Evolutionary conservation across 2,113 vertebrate genomes (phyloP).

Genomic region (Cyprinodon brontotheroides): DNA sequence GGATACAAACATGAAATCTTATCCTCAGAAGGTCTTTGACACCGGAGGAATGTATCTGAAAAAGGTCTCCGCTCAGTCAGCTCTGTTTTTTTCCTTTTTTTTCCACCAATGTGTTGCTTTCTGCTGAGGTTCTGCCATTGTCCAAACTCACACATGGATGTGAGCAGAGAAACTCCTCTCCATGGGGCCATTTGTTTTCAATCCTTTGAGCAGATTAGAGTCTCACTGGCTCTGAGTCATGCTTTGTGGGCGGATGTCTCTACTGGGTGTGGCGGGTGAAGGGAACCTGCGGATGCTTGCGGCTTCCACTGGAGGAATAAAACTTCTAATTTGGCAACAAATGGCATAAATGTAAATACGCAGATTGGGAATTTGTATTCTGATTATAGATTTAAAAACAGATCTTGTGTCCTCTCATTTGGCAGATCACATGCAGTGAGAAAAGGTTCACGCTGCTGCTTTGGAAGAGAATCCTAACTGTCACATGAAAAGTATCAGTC

Average conservation of each 20-base stretch:
- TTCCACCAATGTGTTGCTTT: constrained; percentile 31
- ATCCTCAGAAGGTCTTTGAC: constrained; percentile 23
- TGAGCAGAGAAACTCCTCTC: constrained; percentile 51
- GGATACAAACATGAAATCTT: constrained; percentile 1
- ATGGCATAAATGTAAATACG: constrained; percentile 50
- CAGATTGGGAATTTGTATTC: constrained; percentile 35
- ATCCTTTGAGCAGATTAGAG: constrained; percentile 59
- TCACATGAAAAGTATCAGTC: constrained; percentile 22
- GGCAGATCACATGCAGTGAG: not conserved
- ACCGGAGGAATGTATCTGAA: constrained; percentile 15
- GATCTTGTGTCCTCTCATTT: not conserved
- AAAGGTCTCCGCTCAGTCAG: not conserved
- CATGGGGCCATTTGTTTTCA: constrained; percentile 67
- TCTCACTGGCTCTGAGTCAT: constrained; percentile 69
- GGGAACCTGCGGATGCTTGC: constrained; percentile 49
- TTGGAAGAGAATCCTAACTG: not conserved
- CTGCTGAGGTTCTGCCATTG: constrained; percentile 42
- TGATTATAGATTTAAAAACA: constrained; percentile 41
- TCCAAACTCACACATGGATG: constrained; percentile 51
- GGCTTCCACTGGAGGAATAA: constrained; percentile 45
- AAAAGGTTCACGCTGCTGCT: not conserved
- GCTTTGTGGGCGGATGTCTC: constrained; percentile 63
- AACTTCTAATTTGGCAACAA: constrained; percentile 63
- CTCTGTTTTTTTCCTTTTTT: not conserved
- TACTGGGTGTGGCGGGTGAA: constrained; percentile 63